Base-by-base conservation (phyloP, 2,113 vertebrate species). In the Pheucticus melanocephalus region DNA sequence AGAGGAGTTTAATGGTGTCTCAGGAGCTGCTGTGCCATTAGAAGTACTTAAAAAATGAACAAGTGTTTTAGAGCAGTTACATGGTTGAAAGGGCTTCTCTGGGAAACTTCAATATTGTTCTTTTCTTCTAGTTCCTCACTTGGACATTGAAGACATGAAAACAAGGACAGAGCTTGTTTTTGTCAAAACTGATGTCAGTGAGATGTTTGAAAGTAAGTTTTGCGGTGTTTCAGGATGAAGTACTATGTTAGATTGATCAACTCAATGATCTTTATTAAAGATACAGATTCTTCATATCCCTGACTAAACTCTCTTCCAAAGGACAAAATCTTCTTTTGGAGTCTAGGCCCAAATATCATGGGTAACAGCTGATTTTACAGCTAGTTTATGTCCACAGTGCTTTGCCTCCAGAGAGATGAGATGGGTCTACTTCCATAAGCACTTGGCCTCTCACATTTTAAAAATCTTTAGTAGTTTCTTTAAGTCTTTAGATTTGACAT, bases 141-240 rank as follows among this genome's bases (percentile, higher is more conserved):
- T 47, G 42, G 47, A 68, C 13, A 83, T 15, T 66, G 53, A 86
- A 54, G 80, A 65, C 15, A 57, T 48, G 54, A 37, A 21, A 77
- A 37, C n/a, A 54, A 44, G 64, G 37, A 18, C 68, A 81, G 92
- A 94, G 20, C 42, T 95, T 91, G 70, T 53, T 53, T 97, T 95
- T 86, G 25, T 69, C 51, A 56, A 93, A 53, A 28, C 44, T 75
- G 75, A 93, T 68, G 44, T 90, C 69, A 90, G 57, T 76, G 64
- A 95, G 80, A 28, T 90, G 31, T 84, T 96, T 95, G 77, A 76
- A 97, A 92, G 59, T 73, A 75, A 92, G 57, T 91, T 57, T 25
- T 6, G 6, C 60, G 70, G 20, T 76, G 48, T 71, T 94, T 78
- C 40, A 57, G 37, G 33, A 30, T 47, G 6, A 65, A 50, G 5